A percentile compares a stretch with the other conserved stretches of the same genome.
phyloP scores from a whole-genome alignment of 2,113 vertebrate species.

The Gila orcuttii region DNA sequence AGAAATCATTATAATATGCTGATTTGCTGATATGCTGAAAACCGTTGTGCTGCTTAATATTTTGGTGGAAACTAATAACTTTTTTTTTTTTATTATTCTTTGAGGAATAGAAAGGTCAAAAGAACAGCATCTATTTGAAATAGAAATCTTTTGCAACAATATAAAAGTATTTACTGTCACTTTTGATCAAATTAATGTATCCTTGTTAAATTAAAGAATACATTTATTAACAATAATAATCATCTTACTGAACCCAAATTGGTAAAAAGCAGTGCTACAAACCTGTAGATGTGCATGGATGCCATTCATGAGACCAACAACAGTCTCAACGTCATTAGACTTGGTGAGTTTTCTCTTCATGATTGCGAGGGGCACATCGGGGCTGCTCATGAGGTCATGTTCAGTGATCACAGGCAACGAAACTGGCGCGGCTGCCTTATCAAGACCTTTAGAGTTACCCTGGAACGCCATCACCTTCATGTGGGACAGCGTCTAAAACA shows the following conservation, averaged over 20 bases:
- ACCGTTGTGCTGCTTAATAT: not conserved
- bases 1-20: not conserved
- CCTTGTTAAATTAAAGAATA: not conserved
- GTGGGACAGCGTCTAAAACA: constrained; percentile 82
- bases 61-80: not conserved
- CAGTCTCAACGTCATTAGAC: constrained; percentile 78
- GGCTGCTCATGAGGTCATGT: constrained; percentile 86
- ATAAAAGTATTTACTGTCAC: not conserved
- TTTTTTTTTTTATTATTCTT: not conserved
- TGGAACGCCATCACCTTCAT: constrained; percentile 93
- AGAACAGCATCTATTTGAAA: not conserved
- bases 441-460: constrained; percentile 73
- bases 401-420: constrained; percentile 71
- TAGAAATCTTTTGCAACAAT: not conserved
- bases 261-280: not conserved
- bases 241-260: not conserved
- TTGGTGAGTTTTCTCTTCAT: constrained; percentile 89
- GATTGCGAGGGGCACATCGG: constrained; percentile 89
- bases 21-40: not conserved
- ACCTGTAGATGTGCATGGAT: constrained; percentile 84
- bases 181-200: not conserved
- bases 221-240: not conserved
- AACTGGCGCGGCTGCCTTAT: constrained; percentile 56
- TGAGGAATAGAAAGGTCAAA: not conserved
- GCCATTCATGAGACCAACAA: constrained; percentile 72